Evolutionary conservation across 1,140 invertebrate genomes (phyloP).

Genomic region (Heliconius congener): DNA sequence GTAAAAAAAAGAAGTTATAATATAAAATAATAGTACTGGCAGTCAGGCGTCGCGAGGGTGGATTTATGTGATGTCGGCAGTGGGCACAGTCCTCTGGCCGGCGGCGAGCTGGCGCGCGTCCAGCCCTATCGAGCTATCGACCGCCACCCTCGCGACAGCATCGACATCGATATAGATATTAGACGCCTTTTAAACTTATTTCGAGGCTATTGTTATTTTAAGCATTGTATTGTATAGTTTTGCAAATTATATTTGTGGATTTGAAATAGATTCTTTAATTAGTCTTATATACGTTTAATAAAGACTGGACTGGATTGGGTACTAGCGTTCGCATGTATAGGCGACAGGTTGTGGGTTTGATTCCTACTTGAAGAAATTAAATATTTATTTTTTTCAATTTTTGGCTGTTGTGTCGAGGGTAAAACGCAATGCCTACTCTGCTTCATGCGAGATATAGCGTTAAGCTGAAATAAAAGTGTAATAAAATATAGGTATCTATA

Average conservation of each 20-base stretch:
- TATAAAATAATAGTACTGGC: slow-evolving; percentile 15
- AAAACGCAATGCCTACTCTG: too few species aligned
- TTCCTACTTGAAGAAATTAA: too few species aligned
- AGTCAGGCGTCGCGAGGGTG: slow-evolving; percentile 50
- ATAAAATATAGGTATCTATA: too few species aligned
- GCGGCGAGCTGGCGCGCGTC: slow-evolving; percentile 58
- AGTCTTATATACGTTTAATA: too few species aligned
- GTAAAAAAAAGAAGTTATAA: neutral
- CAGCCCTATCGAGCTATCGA: slow-evolving; percentile 68
- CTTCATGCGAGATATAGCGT: too few species aligned
- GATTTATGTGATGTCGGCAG: slow-evolving; percentile 54
- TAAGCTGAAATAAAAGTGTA: too few species aligned
- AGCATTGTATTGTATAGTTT: neutral
- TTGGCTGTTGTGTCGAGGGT: too few species aligned
- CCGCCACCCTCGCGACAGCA: slow-evolving; percentile 46
- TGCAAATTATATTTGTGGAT: neutral
- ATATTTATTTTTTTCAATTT: too few species aligned
- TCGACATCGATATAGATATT: slow-evolving; percentile 42
- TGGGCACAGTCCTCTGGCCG: slow-evolving; percentile 22
- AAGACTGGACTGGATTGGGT: too few species aligned
- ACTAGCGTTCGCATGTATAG: too few species aligned
- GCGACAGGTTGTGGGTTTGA: too few species aligned
- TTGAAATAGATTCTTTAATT: too few species aligned
- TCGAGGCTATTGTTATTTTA: slow-evolving; percentile 22
- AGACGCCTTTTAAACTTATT: slow-evolving; percentile 35